A percentile compares a stretch with the other conserved stretches of the same genome.
phyloP scores from a whole-genome alignment of 92 coral and sea anemone species.

The Virgularia gustaviana region DNA sequence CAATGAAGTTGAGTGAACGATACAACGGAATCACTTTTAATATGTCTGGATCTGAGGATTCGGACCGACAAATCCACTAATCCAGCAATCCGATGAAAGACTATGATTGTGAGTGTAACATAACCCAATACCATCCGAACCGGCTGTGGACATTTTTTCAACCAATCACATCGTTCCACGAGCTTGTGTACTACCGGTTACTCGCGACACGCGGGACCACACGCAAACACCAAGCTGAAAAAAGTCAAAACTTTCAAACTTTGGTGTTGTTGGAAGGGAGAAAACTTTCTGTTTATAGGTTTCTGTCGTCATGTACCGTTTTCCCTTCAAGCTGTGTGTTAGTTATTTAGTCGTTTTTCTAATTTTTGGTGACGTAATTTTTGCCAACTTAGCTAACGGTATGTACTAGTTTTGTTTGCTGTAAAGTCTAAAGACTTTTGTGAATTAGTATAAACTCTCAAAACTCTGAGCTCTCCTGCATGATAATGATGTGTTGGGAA shows the following conservation, averaged over 20 bases:
- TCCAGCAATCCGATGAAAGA: too few relatives aligned
- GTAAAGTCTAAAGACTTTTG: neutral
- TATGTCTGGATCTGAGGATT: too few relatives aligned
- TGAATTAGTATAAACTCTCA: too few relatives aligned
- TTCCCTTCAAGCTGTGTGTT: neutral
- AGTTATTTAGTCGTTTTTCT: constrained; percentile 4
- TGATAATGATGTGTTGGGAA: neutral
- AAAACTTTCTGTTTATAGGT: too few relatives aligned
- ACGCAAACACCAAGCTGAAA: constrained; percentile 24
- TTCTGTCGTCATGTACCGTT: constrained; percentile 10
- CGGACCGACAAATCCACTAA: too few relatives aligned
- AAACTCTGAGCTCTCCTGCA: too few relatives aligned
- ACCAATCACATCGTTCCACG: constrained; percentile 33
- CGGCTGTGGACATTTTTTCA: too few relatives aligned
- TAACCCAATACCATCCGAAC: too few relatives aligned
- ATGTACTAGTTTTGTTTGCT: neutral
- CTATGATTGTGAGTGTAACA: too few relatives aligned
- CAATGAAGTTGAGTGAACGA: too few relatives aligned
- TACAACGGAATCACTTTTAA: too few relatives aligned
- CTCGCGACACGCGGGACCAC: constrained; percentile 32
- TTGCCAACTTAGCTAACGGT: constrained; percentile 28
- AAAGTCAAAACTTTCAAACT: neutral
- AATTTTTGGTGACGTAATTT: neutral
- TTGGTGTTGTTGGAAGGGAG: neutral
- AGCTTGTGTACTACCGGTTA: constrained; percentile 12